Base-by-base conservation (phyloP, 2,888 invertebrate species). In the Chloroclysta siterata region DNA sequence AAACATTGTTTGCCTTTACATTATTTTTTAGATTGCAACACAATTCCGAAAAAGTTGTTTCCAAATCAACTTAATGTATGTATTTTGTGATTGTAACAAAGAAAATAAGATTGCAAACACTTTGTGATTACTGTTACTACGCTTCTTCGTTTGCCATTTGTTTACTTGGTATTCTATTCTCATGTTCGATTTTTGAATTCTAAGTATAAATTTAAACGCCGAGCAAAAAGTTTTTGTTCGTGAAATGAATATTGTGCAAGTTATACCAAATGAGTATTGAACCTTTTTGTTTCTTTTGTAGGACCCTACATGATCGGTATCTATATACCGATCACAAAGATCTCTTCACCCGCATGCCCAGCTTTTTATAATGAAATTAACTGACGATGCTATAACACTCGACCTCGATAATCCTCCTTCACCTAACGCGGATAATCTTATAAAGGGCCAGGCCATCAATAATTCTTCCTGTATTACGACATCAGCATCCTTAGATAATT, bases 401-500 rank as follows among this genome's bases (percentile, higher is more conserved):
- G 68, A 71, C 70, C 70, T 70, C 69, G 63, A 70, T 69, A 70
- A 63, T 71, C 67, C 65, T 69, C 57, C 66, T 70, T 69, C 63
- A 66, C 56, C 63, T 63, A 60, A 62, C 53, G 60, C 63, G 53
- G 65, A 66, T 57, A 71, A 39, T 39, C 10, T 68, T 71, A 73
- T 61, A 69, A 69, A 64, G 60, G 63, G 61, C 60, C 70, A 58
- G 66, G 68, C 71, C 74, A 76, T 73, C 70, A 73, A 76, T 75
- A 80, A 75, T 76, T 77, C 71, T 65, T 67, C 66, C 55, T 62
- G 63, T 70, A 77, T 78, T 81, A 77, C 71, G 67, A 72, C 70
- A 74, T 75, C 72, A 72, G 63, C 64, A 59, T 71, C 74, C 73
- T 71, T 77, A 72, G 63, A 70, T 63, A 70, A 72, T 72, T 75